These are phyloP conservation scores for Cydia pomonella DNA, from an alignment of 1,140 invertebrate genomes.

Conservation along the genomic window DNA sequence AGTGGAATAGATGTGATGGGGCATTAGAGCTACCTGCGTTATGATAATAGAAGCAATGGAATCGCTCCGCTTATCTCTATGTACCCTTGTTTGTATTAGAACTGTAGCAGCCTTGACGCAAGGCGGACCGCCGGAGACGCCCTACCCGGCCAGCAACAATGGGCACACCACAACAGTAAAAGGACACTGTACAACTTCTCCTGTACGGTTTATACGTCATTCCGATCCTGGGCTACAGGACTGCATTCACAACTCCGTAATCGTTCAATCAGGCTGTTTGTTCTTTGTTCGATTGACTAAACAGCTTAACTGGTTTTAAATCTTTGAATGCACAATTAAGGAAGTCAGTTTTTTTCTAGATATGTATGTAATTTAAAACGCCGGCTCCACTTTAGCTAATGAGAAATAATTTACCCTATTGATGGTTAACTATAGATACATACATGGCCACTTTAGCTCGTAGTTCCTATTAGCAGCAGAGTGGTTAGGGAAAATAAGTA, in stretches of 20 bases:
- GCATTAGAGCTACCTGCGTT: no score
- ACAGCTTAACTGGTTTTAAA: conserved; percentile 1
- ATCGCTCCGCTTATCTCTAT: background rate
- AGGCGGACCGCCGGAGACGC: conserved; percentile 16
- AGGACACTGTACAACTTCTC: background rate
- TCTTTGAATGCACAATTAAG: conserved; percentile 9
- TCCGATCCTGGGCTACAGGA: background rate
- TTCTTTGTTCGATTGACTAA: conserved; percentile 7
- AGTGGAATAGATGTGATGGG: no score
- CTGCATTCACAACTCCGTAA: conserved; percentile 4
- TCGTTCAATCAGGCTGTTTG: conserved; percentile 10
- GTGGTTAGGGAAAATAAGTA: background rate
- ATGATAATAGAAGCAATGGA: background rate
- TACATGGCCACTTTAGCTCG: background rate
- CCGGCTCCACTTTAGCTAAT: background rate
- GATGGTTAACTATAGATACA: background rate
- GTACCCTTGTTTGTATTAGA: conserved; percentile 9
- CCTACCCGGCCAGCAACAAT: background rate
- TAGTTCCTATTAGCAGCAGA: background rate
- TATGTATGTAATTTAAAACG: background rate
- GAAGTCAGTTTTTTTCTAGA: conserved; percentile 17
- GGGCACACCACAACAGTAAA: background rate
- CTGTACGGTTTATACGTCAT: background rate
- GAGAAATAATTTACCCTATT: background rate
- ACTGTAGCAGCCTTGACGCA: conserved; percentile 21